Base-by-base conservation (phyloP, 2,888 invertebrate species). In the Brachypalpus laphriformis region DNA sequence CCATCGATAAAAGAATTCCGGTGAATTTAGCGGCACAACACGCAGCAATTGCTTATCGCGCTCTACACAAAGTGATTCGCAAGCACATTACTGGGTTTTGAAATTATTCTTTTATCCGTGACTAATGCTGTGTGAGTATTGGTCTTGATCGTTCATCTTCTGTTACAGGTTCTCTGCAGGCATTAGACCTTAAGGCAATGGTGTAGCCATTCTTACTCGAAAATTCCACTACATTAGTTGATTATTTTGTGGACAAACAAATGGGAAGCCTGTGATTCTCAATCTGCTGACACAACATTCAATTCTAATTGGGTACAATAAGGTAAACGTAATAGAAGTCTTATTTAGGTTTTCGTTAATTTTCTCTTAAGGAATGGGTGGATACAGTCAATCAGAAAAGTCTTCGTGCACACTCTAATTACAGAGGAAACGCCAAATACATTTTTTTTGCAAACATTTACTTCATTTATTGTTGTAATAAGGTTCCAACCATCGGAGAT, bases 121-220 rank as follows among this genome's bases (percentile, higher is more conserved):
- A 65, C 47, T 34, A 49, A 49, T 65, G n/a, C n/a, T 34, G 28
- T 16, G 0, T 42, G 2, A 7, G 14, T 5, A 16, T 14, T n/a
- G 61, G 4, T 18, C 63, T 63, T 63, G 47, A 45, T 63, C 47
- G 28, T 31, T n/a, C n/a, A n/a, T 5, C 25, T 25, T 25, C 5
- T 25, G 5, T 45, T 14, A 14, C 40, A 49, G 5, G 31, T 31
- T 4, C 5, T 31, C 8, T 31, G 9, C 5, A 25, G 28, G 2
- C 34, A 56, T 6, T 4, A 11, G 11, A 57, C 18, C 28, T 16
- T 1, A 54, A 7, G 0, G 9, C 14, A 3, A 25, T 54, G 54
- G 28, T 54, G 28, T 25, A 1, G 51, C 51, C 6, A 8, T 14
- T 51, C 20, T 51, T 25, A 3, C 5, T 2, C n/a, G 1, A 14